Conservation (phyloP, 2,113 vertebrate genomes). For the Nibea albiflora region DNA sequence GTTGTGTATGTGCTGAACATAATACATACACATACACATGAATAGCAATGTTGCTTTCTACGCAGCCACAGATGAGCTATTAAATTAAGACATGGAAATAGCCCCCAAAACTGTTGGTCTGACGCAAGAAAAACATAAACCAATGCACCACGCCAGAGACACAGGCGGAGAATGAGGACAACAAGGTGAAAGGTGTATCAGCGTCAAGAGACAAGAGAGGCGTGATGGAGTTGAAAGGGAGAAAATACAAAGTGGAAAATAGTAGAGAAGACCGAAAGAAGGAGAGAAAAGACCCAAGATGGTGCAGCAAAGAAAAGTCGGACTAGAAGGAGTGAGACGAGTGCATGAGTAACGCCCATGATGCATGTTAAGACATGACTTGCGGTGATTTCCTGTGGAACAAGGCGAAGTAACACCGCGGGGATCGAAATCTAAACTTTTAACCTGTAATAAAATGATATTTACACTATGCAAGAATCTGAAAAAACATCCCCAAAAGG, state of each 20-base stretch:
- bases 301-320: not conserved
- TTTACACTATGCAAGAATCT: not conserved
- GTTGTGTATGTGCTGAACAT: not conserved
- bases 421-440: too few species aligned
- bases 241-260: conserved; percentile 50
- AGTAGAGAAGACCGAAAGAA: conserved; percentile 27
- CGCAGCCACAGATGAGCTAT: conserved; percentile 18
- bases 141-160: not conserved
- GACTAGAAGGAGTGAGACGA: conserved; percentile 7
- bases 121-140: conserved; percentile 11
- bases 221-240: conserved; percentile 29
- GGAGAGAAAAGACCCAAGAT: conserved; percentile 20
- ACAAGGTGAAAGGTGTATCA: conserved; percentile 48
- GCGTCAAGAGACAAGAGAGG: conserved; percentile 52
- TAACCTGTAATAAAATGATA: not conserved
- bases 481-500: not conserved
- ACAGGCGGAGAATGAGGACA: conserved; percentile 38
- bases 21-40: not conserved
- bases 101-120: not conserved
- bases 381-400: not conserved
- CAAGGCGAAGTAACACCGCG: too few species aligned
- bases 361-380: not conserved
- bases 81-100: conserved; percentile 7
- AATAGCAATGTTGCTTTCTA: conserved; percentile 27
- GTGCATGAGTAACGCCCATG: not conserved